A percentile compares a stretch with the other conserved stretches of the same genome.
These are phyloP conservation scores for Ibycter americanus DNA, from an alignment of 2,797 vertebrate genomes.

Conservation along the genomic window DNA sequence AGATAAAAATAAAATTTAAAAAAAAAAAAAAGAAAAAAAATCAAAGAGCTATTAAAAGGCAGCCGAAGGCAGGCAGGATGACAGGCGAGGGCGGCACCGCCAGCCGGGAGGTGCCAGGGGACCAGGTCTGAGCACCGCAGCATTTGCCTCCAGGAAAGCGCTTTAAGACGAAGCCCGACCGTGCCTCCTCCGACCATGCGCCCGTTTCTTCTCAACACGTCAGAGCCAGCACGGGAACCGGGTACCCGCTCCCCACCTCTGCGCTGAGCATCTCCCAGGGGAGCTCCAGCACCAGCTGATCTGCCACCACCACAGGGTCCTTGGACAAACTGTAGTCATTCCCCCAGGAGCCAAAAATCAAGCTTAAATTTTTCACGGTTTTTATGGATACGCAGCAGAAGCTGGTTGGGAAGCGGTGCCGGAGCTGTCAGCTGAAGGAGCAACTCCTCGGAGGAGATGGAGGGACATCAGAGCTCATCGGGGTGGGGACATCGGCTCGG, in stretches of 20 bases:
- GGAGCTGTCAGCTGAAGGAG: not conserved
- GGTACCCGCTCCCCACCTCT: not conserved
- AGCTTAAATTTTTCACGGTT: accelerated
- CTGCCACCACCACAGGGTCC: accelerated
- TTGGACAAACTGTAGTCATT: not conserved
- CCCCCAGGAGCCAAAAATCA: not conserved
- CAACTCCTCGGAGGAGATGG: not conserved
- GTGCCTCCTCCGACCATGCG: not conserved
- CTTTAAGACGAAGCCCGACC: not conserved
- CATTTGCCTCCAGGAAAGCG: not conserved
- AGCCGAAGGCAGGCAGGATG: not conserved
- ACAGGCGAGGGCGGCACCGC: not conserved
- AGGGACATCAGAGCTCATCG: not conserved
- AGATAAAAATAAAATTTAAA: not conserved
- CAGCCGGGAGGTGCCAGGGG: not conserved
- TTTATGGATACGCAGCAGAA: not conserved
- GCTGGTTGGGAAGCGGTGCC: not conserved
- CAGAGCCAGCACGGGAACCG: accelerated
- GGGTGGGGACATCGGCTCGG: not conserved
- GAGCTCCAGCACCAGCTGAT: not conserved
- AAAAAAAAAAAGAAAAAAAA: not conserved
- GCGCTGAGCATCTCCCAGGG: not conserved
- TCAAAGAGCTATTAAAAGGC: not conserved
- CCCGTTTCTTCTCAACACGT: accelerated
- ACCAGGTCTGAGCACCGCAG: not conserved